These are phyloP conservation scores for Plebejus anna DNA, from an alignment of 2,888 invertebrate species.

Conservation along the genomic window DNA sequence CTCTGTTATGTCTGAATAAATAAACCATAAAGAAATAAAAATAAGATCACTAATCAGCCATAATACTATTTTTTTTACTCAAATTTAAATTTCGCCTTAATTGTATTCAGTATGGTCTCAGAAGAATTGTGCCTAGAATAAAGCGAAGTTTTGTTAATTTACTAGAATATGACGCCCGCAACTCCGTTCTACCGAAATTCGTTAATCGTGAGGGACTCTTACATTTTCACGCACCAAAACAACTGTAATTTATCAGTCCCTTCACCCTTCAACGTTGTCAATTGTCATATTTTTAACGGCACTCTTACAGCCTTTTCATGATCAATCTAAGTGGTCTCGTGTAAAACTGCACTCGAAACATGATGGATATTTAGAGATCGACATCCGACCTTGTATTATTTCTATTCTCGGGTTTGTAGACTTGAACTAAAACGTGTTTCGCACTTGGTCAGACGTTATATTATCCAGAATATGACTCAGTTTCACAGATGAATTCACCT, in stretches of 20 bases:
- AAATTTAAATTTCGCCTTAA: neutral
- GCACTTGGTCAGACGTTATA: constrained; percentile 49
- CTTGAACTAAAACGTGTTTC: constrained; percentile 57
- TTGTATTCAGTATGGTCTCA: neutral
- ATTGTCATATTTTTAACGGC: neutral
- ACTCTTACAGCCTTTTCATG: neutral
- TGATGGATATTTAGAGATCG: constrained; percentile 62
- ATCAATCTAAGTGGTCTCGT: neutral
- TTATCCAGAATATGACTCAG: constrained; percentile 37
- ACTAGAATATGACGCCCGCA: too few relatives aligned
- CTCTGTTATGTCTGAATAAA: neutral
- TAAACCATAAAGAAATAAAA: neutral
- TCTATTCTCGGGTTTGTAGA: constrained; percentile 52
- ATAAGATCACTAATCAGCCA: neutral
- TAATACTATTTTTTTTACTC: neutral
- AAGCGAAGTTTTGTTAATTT: neutral
- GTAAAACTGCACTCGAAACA: constrained; percentile 47
- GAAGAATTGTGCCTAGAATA: neutral
- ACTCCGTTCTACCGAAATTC: too few relatives aligned
- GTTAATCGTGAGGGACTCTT: too few relatives aligned
- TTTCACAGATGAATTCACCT: constrained; percentile 12
- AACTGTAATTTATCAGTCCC: neutral
- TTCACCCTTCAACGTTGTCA: neutral
- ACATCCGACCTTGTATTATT: constrained; percentile 70
- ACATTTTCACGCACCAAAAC: too few relatives aligned